A percentile compares a stretch with the other conserved stretches of the same genome.
Conservation (phyloP, 2,113 vertebrate genomes). For the Gopherus evgoodei region DNA sequence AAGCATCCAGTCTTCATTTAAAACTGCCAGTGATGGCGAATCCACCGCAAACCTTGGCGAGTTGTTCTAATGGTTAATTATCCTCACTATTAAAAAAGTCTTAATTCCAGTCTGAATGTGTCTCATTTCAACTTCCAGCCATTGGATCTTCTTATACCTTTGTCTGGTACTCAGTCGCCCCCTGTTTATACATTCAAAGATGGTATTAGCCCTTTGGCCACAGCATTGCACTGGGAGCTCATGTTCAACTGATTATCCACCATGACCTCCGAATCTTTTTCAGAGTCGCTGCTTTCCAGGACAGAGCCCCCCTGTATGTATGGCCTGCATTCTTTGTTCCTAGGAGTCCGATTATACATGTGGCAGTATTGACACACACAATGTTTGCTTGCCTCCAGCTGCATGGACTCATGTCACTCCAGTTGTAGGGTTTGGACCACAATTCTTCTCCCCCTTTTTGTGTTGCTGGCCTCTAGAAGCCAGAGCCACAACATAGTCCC, state of each 20-base stretch:
- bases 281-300: background rate
- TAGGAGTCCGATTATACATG: background rate
- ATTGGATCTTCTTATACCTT: background rate
- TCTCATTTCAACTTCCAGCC: background rate
- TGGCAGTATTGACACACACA: background rate
- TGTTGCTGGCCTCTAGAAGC: accelerated
- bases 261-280: background rate
- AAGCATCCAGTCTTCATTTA: background rate
- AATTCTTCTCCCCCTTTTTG: background rate
- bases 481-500: accelerated
- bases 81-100: background rate
- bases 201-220: background rate
- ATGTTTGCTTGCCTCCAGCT: background rate
- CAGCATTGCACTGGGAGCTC: background rate
- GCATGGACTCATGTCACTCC: background rate
- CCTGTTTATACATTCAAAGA: background rate
- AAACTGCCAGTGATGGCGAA: background rate
- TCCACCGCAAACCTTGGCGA: background rate
- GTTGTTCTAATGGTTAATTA: background rate
- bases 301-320: background rate
- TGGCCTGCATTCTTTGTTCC: background rate
- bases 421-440: background rate
- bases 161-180: background rate
- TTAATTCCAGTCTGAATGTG: background rate
- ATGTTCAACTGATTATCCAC: background rate